Base-by-base conservation (phyloP, 2,113 vertebrate genomes). In the Larimichthys polyactis region DNA sequence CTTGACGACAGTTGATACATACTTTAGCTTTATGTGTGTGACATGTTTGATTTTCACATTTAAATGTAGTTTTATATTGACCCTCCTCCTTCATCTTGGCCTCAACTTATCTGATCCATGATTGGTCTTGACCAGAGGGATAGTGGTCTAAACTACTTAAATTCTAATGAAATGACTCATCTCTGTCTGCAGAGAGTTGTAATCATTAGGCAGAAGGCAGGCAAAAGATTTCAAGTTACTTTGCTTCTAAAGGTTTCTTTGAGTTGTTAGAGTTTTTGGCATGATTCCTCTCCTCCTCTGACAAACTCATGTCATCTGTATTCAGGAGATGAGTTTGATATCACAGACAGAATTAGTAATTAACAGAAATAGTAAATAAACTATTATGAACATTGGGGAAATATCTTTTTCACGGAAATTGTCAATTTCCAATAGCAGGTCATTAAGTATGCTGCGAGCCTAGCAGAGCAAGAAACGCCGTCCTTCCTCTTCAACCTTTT, bases 401-500 rank as follows among this genome's bases (percentile, higher is more conserved):
- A 49, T 58, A 46, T 27, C 6, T 54, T 46, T 69, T 11, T 43
- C 3, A 29, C 27, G 4, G 29, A 82, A 69, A 32, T 70, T 29
- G 27, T 70, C n/a, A 8, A 79, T 77, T 71, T 78, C 86, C 67
- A 55, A 73, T 2, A 66, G 4, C 64, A 58, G 58, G 32, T 82
- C 49, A 68, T 89, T 86, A 82, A 71, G 67, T 29, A 84, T 80
- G 65, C 69, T 44, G 52, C 20, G 8, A 78, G 76, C 16, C 55
- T 16, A 63, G 59, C 77, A 29, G 69, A 83, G 64, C 75, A 54
- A 66, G 66, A 79, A 27, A 64, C 0, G 44, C 77, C 48, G 46
- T 74, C 60, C 55, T 62, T 81, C 71, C 84, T 89, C 51, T 71
- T 58, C 75, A 77, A 72, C 79, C 83, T 82, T 91, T 87, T 84